phyloP scores from a whole-genome alignment of 2,888 invertebrate species.

The Caenorhabditis sp. region DNA sequence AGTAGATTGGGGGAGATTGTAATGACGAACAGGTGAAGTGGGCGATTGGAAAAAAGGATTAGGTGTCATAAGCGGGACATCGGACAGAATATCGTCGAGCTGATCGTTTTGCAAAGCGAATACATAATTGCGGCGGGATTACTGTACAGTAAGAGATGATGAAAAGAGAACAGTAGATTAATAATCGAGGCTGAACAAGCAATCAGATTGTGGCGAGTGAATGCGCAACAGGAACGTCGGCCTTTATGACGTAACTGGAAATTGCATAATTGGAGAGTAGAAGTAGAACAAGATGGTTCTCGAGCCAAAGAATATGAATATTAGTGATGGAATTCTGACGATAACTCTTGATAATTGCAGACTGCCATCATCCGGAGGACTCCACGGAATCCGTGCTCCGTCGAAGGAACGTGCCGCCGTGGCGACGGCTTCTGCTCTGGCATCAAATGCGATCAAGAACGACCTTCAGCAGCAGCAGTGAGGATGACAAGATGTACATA shows the following conservation, averaged over 20 bases:
- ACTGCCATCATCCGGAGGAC: conserved; percentile 50
- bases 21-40: background rate
- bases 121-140: no score
- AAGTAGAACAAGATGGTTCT: no score
- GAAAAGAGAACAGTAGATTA: no score
- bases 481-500: conserved; percentile 16
- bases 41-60: background rate
- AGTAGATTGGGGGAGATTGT: background rate
- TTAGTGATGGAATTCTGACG: no score
- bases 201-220: no score
- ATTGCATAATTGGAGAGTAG: no score
- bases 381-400: conserved; percentile 62
- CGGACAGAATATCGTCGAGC: background rate
- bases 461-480: conserved; percentile 22
- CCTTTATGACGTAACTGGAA: no score
- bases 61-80: background rate
- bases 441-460: background rate
- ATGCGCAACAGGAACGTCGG: no score
- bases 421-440: no score
- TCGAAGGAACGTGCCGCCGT: conserved; percentile 39
- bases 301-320: background rate
- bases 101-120: no score
- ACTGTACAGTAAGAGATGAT: background rate
- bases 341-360: conserved; percentile 16
- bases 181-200: no score